Percentiles rank a stretch among this genome's conserved stretches.
phyloP scores from a whole-genome alignment of 2,113 vertebrate genomes.

The Myocastor coypus region DNA sequence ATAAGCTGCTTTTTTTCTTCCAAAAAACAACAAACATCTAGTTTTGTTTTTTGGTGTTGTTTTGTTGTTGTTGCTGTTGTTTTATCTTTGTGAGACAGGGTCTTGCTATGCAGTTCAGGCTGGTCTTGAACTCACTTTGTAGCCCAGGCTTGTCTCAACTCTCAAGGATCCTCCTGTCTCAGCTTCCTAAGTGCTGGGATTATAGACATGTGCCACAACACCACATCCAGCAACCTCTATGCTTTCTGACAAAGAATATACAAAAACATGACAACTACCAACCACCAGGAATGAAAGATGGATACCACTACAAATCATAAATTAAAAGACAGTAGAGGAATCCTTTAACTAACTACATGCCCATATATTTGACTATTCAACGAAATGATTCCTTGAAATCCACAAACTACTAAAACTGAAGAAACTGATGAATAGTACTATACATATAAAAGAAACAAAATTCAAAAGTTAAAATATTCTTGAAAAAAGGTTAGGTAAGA shows the following conservation, averaged over 20 bases:
- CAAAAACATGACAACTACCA: not conserved
- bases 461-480: not conserved
- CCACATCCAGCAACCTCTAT: not conserved
- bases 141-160: no score
- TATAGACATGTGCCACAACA: no score
- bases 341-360: not conserved
- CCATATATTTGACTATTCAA: not conserved
- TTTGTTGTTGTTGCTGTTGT: no score
- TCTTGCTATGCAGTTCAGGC: no score
- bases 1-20: not conserved
- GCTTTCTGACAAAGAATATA: not conserved
- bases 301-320: not conserved
- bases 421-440: not conserved
- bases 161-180: no score
- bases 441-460: not conserved
- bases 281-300: not conserved
- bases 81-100: no score
- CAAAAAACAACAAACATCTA: not conserved
- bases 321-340: not conserved
- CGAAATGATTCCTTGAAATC: not conserved
- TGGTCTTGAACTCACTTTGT: no score
- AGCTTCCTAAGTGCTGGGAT: no score
- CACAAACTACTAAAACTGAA: conserved; percentile 9
- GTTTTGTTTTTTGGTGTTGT: no score
- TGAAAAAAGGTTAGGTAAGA: no score